Conservation (phyloP, 1,140 invertebrate genomes). For the Tribolium castaneum region DNA sequence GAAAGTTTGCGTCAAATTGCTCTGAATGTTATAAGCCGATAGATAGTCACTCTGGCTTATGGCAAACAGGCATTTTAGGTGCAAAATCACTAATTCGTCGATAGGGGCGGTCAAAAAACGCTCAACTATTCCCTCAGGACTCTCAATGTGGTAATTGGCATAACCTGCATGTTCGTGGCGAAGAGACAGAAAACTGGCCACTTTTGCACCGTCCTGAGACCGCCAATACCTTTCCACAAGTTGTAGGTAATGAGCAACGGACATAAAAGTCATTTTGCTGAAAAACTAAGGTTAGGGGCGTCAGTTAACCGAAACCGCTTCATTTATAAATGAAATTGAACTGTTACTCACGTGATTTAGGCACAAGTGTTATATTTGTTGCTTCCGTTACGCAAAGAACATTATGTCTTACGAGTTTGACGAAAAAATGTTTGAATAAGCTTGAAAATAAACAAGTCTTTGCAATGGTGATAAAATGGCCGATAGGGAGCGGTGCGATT, state of each 20-base stretch:
- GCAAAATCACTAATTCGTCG: constrained; percentile 82
- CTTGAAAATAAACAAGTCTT: too few species aligned
- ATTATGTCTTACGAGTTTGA: too few species aligned
- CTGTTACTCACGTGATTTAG: neutral
- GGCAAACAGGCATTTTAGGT: constrained; percentile 79
- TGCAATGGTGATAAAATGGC: too few species aligned
- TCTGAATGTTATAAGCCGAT: constrained; percentile 84
- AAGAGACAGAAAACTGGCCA: constrained; percentile 78
- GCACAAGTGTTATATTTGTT: neutral
- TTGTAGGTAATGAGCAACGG: constrained; percentile 63
- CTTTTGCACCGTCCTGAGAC: constrained; percentile 68
- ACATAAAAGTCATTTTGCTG: constrained; percentile 59
- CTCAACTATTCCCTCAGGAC: constrained; percentile 77
- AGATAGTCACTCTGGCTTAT: constrained; percentile 75
- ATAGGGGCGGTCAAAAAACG: constrained; percentile 78
- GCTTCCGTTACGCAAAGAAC: too few species aligned
- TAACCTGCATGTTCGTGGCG: constrained; percentile 80
- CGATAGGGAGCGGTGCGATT: too few species aligned
- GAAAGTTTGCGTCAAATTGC: constrained; percentile 80
- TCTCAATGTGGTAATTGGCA: constrained; percentile 74
- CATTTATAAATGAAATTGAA: neutral
- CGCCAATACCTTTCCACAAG: constrained; percentile 68
- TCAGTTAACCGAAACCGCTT: too few species aligned
- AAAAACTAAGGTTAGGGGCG: constrained; percentile 22
- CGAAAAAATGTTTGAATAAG: too few species aligned